Evolutionary conservation across 2,113 vertebrate species (phyloP).

Genomic region (Hiodon tergisus): DNA sequence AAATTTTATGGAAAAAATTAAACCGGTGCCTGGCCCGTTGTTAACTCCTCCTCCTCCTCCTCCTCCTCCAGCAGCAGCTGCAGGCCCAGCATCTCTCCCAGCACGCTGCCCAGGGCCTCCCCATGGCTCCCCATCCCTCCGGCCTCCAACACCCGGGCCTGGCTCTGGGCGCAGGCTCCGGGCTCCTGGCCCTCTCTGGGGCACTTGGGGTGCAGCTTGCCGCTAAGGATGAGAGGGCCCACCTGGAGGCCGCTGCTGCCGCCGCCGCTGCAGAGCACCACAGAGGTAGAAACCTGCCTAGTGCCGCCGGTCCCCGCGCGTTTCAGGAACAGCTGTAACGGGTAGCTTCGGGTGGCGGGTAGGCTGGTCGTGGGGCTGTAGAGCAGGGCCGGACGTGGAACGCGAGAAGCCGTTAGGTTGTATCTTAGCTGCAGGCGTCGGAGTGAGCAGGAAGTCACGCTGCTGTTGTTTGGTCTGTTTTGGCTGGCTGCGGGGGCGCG

Average conservation of each 20-base stretch:
- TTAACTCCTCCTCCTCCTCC: background rate
- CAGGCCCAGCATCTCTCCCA: conserved; percentile 87
- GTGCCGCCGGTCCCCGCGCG: background rate
- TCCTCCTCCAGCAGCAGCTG: conserved; percentile 73
- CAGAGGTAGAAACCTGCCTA: conserved; percentile 63
- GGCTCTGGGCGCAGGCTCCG: conserved; percentile 65
- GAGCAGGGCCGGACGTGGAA: no score
- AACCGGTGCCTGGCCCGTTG: conserved; percentile 2
- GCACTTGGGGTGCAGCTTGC: conserved; percentile 74
- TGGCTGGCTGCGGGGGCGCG: conserved; percentile 39
- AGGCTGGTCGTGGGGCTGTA: no score
- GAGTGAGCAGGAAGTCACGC: conserved; percentile 8
- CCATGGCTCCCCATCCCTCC: conserved; percentile 72
- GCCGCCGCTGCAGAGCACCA: conserved; percentile 62
- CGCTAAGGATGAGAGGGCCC: conserved; percentile 75
- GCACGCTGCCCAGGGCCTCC: conserved; percentile 68
- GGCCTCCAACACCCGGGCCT: conserved; percentile 66
- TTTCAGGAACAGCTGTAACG: no score
- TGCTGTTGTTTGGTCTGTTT: conserved; percentile 37
- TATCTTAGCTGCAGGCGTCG: no score
- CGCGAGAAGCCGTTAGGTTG: no score
- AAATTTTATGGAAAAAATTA: background rate
- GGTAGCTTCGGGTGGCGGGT: no score
- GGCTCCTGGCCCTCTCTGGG: conserved; percentile 77
- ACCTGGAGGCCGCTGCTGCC: conserved; percentile 60